Conservation (phyloP, 2,888 invertebrate species). For the Chaetogeoica ovagalla region DNA sequence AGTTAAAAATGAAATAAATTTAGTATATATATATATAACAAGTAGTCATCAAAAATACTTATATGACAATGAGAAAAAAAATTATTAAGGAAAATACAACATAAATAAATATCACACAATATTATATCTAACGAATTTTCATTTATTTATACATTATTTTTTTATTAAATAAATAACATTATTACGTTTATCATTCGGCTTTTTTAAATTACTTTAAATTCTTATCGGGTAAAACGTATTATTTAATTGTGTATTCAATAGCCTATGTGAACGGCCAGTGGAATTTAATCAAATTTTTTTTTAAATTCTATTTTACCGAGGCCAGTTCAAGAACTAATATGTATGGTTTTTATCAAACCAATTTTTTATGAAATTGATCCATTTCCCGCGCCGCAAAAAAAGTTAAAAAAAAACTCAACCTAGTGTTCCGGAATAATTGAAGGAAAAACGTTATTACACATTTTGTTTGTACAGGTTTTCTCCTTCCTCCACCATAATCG, state of each 20-base stretch:
- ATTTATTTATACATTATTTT: too few species aligned
- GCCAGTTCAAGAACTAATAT: neutral
- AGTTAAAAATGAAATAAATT: too few species aligned
- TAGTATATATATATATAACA: too few species aligned
- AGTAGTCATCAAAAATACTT: too few species aligned
- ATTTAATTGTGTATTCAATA: neutral
- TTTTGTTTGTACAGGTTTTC: conserved; percentile 13
- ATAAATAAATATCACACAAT: too few species aligned
- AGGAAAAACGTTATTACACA: conserved; percentile 20
- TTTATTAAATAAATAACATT: too few species aligned
- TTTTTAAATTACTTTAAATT: neutral
- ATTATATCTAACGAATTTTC: too few species aligned
- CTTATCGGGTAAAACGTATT: neutral
- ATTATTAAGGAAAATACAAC: too few species aligned
- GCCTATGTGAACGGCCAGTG: neutral
- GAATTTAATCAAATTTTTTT: neutral
- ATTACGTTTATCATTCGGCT: too few species aligned
- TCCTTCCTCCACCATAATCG: neutral
- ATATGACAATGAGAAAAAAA: too few species aligned
- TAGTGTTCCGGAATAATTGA: conserved; percentile 25
- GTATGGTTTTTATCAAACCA: neutral
- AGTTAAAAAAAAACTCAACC: neutral
- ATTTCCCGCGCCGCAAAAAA: neutral
- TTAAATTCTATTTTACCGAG: neutral
- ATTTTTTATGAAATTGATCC: neutral